Percentiles rank a stretch among this genome's conserved stretches.
phyloP scores from a whole-genome alignment of 2,797 vertebrate genomes.

The Chelmon rostratus region DNA sequence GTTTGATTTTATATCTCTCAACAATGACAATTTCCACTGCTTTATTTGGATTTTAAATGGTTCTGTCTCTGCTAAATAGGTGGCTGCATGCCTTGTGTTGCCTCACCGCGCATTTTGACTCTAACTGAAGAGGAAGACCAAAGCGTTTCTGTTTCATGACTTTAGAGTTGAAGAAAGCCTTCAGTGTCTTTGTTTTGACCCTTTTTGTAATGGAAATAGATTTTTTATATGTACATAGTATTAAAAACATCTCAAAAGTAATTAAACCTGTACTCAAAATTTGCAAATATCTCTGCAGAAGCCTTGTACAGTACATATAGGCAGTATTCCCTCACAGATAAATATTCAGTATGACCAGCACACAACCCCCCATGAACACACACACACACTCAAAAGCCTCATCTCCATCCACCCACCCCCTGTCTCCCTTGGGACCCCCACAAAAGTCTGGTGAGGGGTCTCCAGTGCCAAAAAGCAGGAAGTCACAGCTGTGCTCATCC shows the following conservation, averaged over 20 bases:
- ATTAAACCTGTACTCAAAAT: not conserved
- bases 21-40: slow-evolving; percentile 32
- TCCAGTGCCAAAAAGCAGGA: slow-evolving; percentile 77
- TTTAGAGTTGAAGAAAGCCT: not conserved
- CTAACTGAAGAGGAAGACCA: not conserved
- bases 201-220: not conserved
- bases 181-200: not conserved
- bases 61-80: slow-evolving; percentile 5
- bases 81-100: not conserved
- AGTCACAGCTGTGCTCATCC: slow-evolving; percentile 82
- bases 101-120: slow-evolving; percentile 15
- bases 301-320: not conserved
- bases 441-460: slow-evolving; percentile 71
- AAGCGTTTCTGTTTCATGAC: not conserved
- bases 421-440: slow-evolving; percentile 64
- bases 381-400: slow-evolving; percentile 30
- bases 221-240: not conserved
- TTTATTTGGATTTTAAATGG: slow-evolving; percentile 45
- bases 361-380: slow-evolving; percentile 38
- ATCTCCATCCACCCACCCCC: slow-evolving; percentile 48
- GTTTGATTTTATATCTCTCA: slow-evolving; percentile 44
- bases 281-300: not conserved
- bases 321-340: not conserved
- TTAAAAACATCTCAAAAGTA: slow-evolving; percentile 1
- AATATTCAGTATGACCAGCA: slow-evolving; percentile 34